Evolutionary conservation across 2,888 invertebrate genomes (phyloP).

Genomic region (Mythimna vitellina): DNA sequence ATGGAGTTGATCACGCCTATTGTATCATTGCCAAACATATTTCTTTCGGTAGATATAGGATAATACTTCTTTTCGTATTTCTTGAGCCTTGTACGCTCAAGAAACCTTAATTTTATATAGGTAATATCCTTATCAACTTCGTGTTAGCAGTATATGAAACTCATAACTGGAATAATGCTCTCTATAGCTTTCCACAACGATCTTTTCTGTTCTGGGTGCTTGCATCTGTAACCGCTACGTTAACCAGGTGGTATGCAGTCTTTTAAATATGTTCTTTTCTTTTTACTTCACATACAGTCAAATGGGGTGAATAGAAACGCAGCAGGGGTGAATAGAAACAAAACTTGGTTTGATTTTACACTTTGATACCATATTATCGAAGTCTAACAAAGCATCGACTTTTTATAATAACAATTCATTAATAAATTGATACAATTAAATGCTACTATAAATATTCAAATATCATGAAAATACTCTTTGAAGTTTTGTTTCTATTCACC

Average conservation of each 20-base stretch:
- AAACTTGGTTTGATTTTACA: no score
- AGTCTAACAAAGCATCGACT: no score
- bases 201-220: neutral
- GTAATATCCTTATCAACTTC: neutral
- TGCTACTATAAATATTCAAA: no score
- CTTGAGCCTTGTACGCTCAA: no score
- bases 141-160: neutral
- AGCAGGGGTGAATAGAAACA: no score
- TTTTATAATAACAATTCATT: no score
- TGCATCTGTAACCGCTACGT: neutral
- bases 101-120: neutral
- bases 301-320: no score
- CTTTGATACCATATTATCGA: no score
- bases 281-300: no score
- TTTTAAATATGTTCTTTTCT: neutral
- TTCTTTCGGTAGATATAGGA: slow-evolving; percentile 1
- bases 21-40: slow-evolving; percentile 37
- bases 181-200: neutral
- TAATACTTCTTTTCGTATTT: neutral
- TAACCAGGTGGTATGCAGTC: neutral
- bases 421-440: no score
- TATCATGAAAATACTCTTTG: no score
- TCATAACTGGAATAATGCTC: neutral
- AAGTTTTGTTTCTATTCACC: no score
- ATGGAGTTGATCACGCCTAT: slow-evolving; percentile 48